phyloP scores from a whole-genome alignment of 2,797 vertebrate species.

The Sebastes goodei region DNA sequence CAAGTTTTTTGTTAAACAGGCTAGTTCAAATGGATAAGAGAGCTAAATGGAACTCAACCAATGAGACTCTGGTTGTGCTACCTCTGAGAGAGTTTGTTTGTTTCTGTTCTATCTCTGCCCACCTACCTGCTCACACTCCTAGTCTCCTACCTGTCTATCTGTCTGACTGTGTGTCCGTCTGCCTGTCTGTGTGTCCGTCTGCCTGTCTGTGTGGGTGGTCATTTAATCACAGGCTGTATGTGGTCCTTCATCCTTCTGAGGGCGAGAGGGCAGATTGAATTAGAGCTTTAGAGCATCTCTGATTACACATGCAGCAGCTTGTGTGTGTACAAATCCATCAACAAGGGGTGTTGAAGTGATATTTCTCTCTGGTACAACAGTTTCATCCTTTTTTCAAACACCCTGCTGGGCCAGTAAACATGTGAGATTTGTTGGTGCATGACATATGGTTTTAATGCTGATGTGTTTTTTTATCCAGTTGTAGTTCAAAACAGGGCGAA shows the following conservation, averaged over 20 bases:
- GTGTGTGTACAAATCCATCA: constrained; percentile 59
- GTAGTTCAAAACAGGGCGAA: not conserved
- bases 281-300: constrained; percentile 49
- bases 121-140: not conserved
- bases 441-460: constrained; percentile 3
- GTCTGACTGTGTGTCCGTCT: constrained; percentile 1
- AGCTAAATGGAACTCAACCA: not conserved
- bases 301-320: constrained; percentile 53
- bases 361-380: constrained; percentile 14
- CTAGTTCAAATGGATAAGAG: not conserved
- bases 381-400: constrained; percentile 23
- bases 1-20: not conserved
- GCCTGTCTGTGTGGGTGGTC: constrained; percentile 29
- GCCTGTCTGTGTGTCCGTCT: not conserved
- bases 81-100: not conserved
- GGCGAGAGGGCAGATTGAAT: constrained; percentile 52
- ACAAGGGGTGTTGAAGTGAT: constrained; percentile 28
- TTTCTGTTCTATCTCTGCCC: not conserved
- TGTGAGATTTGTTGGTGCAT: not conserved
- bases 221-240: constrained; percentile 55
- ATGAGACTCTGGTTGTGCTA: not conserved
- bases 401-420: constrained; percentile 19
- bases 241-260: constrained; percentile 49
- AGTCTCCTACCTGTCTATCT: constrained; percentile 10
- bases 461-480: not conserved